Evolutionary conservation across 1,140 invertebrate species (phyloP).

Genomic region (Pectinophora gossypiella): DNA sequence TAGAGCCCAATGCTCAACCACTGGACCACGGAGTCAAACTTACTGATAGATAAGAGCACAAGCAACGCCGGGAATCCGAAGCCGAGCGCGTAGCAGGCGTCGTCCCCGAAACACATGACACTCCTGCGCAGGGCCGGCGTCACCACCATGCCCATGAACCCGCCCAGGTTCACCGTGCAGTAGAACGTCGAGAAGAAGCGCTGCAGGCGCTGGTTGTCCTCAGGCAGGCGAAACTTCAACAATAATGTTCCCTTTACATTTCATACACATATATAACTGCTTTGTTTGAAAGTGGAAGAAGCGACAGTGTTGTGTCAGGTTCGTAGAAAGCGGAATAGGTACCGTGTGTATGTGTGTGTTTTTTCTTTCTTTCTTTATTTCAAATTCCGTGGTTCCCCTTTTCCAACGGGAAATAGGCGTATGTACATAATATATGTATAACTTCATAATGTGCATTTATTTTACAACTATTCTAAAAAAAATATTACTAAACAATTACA

Average conservation of each 20-base stretch:
- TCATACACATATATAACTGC: no score
- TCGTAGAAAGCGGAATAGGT: no score
- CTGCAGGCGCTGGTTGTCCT: conserved; percentile 76
- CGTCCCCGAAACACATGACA: conserved; percentile 82
- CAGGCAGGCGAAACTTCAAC: conserved; percentile 82
- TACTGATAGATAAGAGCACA: conserved; percentile 80
- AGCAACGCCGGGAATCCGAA: conserved; percentile 86
- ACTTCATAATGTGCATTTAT: neutral
- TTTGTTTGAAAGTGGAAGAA: no score
- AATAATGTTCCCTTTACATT: no score
- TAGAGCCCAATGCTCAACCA: no score
- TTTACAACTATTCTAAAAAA: conserved; percentile 4
- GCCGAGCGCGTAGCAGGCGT: conserved; percentile 85
- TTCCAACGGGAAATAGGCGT: no score
- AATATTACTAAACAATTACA: conserved; percentile 72
- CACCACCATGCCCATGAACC: conserved; percentile 83
- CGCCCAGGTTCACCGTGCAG: conserved; percentile 87
- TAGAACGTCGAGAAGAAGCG: conserved; percentile 89
- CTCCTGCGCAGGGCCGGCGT: conserved; percentile 84
- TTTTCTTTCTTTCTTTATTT: no score
- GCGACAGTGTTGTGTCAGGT: no score
- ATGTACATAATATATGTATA: no score
- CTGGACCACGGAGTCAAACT: conserved; percentile 36
- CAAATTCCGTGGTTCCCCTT: no score
- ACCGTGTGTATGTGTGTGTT: no score